These are phyloP conservation scores for Neodiprion lecontei DNA, from an alignment of 1,140 invertebrate species.

Conservation along the genomic window DNA sequence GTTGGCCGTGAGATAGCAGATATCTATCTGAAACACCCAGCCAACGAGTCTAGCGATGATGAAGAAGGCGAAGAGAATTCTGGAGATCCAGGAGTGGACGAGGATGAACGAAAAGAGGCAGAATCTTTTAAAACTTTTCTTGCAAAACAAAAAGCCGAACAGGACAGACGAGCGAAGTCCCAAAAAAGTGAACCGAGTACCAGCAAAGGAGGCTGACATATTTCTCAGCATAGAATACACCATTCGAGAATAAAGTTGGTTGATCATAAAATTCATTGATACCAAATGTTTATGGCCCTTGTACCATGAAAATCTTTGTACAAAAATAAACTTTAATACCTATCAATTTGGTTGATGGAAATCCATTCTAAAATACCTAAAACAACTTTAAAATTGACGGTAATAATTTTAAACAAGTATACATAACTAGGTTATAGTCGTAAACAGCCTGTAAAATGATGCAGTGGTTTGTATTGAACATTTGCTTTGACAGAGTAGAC, in stretches of 20 bases:
- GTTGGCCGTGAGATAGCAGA: conserved; percentile 69
- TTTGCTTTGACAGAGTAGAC: too few species aligned
- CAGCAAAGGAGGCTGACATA: conserved; percentile 30
- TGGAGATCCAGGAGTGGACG: conserved; percentile 28
- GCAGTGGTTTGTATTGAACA: too few species aligned
- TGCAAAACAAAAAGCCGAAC: conserved; percentile 42
- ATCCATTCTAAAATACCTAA: conserved; percentile 22
- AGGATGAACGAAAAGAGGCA: conserved; percentile 43
- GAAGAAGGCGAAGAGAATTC: conserved; percentile 70
- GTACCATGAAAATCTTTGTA: conserved; percentile 13
- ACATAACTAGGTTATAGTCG: too few species aligned
- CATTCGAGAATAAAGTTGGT: conserved; percentile 5
- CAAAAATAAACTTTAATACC: conserved; percentile 17
- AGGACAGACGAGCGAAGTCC: conserved; percentile 31
- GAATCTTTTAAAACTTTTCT: conserved; percentile 52
- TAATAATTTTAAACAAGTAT: too few species aligned
- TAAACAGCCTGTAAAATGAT: too few species aligned
- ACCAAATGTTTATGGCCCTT: neutral
- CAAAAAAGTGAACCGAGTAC: conserved; percentile 25
- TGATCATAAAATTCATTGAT: conserved; percentile 22
- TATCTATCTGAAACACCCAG: conserved; percentile 73
- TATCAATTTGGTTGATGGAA: conserved; percentile 31
- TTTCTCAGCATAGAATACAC: conserved; percentile 20
- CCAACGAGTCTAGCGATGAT: conserved; percentile 75
- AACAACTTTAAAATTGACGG: conserved; percentile 12